These are phyloP conservation scores for Labia minor DNA, from an alignment of 2,888 invertebrate species.

Conservation along the genomic window DNA sequence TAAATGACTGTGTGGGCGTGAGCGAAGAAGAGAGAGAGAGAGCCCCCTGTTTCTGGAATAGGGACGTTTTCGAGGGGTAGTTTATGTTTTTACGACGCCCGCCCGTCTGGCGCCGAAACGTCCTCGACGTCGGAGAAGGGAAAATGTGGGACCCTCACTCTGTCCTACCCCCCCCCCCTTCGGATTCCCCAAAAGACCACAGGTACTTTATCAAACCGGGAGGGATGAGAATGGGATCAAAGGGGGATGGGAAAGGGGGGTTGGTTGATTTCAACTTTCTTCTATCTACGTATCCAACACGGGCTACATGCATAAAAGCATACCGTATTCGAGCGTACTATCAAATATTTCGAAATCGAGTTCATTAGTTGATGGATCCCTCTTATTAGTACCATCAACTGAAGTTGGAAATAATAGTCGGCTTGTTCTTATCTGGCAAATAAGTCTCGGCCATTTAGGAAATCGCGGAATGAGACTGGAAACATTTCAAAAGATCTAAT, in stretches of 20 bases:
- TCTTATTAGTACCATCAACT: background rate
- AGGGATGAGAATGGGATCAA: too few species aligned
- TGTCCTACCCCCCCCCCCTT: background rate
- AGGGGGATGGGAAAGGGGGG: too few species aligned
- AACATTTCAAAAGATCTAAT: background rate
- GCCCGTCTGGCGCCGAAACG: constrained; percentile 13
- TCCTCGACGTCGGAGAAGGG: background rate
- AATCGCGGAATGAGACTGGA: background rate
- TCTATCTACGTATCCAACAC: background rate
- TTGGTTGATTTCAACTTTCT: too few species aligned
- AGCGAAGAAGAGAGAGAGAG: background rate
- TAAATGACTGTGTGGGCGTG: constrained; percentile 3
- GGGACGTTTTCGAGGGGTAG: background rate
- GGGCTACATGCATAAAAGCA: background rate
- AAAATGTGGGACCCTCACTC: background rate
- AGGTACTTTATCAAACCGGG: background rate
- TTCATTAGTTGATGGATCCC: background rate
- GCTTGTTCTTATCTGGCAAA: background rate
- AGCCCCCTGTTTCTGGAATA: background rate
- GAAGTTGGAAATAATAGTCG: background rate
- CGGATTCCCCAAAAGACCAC: background rate
- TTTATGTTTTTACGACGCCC: constrained; percentile 13
- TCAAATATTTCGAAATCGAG: background rate
- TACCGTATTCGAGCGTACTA: background rate
- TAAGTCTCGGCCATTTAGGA: background rate